Conservation (phyloP, 2,888 invertebrate species). For the Diploptera punctata region DNA sequence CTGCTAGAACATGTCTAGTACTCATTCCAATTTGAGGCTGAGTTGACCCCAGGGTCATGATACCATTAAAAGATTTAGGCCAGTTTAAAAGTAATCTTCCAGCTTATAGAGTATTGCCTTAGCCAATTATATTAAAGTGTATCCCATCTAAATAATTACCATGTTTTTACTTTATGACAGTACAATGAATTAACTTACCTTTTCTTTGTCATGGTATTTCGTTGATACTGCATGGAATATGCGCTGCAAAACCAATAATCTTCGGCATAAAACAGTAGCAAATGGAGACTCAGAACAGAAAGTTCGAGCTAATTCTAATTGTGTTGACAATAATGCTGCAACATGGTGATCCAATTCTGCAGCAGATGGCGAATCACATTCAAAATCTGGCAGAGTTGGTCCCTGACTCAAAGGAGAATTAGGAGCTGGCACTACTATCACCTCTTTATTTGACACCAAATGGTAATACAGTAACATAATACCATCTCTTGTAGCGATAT, state of each 20-base stretch:
- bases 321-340: conserved; percentile 58
- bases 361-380: conserved; percentile 56
- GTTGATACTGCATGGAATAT: conserved; percentile 63
- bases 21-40: no score
- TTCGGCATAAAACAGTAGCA: conserved; percentile 60
- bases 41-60: no score
- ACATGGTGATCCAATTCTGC: conserved; percentile 63
- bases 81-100: no score
- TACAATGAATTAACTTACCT: conserved; percentile 46
- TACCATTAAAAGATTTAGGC: no score
- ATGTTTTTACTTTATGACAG: no score
- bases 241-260: conserved; percentile 62
- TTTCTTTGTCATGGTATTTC: conserved; percentile 61
- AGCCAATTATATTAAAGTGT: no score
- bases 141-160: no score
- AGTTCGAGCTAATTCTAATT: conserved; percentile 61
- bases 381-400: conserved; percentile 60
- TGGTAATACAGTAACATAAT: conserved; percentile 61
- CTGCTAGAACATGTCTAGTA: no score
- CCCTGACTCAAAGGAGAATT: conserved; percentile 23
- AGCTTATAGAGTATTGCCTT: no score
- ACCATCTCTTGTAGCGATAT: conserved; percentile 60
- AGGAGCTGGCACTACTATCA: conserved; percentile 50
- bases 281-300: conserved; percentile 65
- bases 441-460: conserved; percentile 61